Evolutionary conservation across 1,140 invertebrate species (phyloP), one percentile per base, ranked within the genome.

Genomic region (Aphis craccivora): DNA sequence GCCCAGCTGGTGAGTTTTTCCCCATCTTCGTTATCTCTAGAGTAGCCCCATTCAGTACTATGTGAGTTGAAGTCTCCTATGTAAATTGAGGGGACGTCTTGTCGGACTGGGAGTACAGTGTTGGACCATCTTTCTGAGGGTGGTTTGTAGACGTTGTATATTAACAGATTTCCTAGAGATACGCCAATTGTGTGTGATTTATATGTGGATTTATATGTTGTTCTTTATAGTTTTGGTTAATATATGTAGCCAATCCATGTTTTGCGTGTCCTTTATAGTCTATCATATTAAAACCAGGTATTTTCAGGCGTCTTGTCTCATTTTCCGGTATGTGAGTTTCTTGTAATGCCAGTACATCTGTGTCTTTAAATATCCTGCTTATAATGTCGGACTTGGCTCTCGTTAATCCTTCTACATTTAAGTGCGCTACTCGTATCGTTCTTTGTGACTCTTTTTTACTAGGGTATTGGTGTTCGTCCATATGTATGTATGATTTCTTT

Each of bases 351-450:
- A 84, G 37, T 18, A 84, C 37, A 84, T 84, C 83, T 84, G 83
- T 25, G 37, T 84, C 83, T 84, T 40, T 84, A 84, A 40, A 84
- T 43, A 84, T 84, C 23, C 23, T 84, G 83, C 83, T 43, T 40
- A 84, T 40, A 40, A 40, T 84, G 23, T 84, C 83, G 23, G 83
- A 20, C 37, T 84, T 84, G 11, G 37, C 37, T 43, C 83, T 84
- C 40, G 83, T 84, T 84, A 84, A 84, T 18, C 83, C 37, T 40
- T 84, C 83, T 23, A 84, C 37, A 40, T 84, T 84, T 84, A 84
- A 25, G 83, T 84, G 83, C 8, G 20, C 37, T 84, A 84, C 14
- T 84, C 83, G 4, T 84, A 37, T 84, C 43, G 18, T 40, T 84
- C 40, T 84, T 84, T 84, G 60, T 67, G 60, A 30, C 25, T 67